These are phyloP conservation scores for Zaprionus taronus DNA, from an alignment of 1,140 invertebrate genomes.

Conservation along the genomic window DNA sequence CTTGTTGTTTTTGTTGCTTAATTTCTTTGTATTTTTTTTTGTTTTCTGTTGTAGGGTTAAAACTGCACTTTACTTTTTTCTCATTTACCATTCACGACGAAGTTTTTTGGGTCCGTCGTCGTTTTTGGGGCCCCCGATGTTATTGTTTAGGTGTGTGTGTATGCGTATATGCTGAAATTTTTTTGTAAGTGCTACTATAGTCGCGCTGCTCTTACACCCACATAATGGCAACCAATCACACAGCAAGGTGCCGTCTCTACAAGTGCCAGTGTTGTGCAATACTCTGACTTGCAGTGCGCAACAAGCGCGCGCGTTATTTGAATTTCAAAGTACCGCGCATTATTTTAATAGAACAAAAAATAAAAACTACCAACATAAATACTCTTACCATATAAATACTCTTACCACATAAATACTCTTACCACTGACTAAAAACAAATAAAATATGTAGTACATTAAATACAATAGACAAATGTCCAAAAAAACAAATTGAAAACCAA, in stretches of 20 bases:
- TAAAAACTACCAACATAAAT: conserved; percentile 10
- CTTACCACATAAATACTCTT: conserved; percentile 16
- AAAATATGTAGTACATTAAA: conserved; percentile 48
- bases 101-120: conserved; percentile 59
- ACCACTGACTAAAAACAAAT: conserved; percentile 8
- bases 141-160: conserved; percentile 67
- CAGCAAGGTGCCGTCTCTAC: conserved; percentile 27
- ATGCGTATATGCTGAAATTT: conserved; percentile 37
- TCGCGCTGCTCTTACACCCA: conserved; percentile 42
- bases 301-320: conserved; percentile 24
- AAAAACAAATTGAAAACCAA: conserved; percentile 93
- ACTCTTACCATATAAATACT: conserved; percentile 9
- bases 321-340: background rate
- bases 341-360: conserved; percentile 8
- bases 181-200: conserved; percentile 22
- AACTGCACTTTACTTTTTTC: conserved; percentile 65
- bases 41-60: conserved; percentile 64
- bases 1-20: conserved; percentile 71
- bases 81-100: conserved; percentile 79
- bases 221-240: background rate
- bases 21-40: conserved; percentile 66
- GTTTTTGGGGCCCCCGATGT: conserved; percentile 69
- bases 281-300: conserved; percentile 38
- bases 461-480: conserved; percentile 90
- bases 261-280: conserved; percentile 16